Base-by-base conservation (phyloP, 1,140 invertebrate genomes). In the Maconellicoccus hirsutus region DNA sequence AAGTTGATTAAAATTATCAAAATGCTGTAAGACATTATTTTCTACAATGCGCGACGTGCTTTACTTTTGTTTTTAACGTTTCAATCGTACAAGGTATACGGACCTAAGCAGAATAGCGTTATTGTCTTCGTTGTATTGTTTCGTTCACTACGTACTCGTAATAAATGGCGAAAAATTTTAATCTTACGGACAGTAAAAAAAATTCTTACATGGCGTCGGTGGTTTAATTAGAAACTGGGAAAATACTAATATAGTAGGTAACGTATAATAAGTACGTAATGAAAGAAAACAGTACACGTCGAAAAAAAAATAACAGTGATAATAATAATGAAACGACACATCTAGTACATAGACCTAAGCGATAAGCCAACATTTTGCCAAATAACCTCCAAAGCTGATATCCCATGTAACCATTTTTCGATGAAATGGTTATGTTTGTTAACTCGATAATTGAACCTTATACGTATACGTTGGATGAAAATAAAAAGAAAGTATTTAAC, bases 371-470 rank as follows among this genome's bases (percentile, higher is more conserved):
- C 33, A 38, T 38, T 7, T 7, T 14, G 33, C 33, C 6, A 38
- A 6, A 14, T 38, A 38, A 7, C 33, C 6, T 38, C 33, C 33
- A 38, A 14, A 38, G 6, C 6, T 38, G 33, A 38, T 52, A 52
- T 19, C 16, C 42, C 42, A 19, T 19, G n/a, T 52, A 16, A 16
- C 42, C 16, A 52, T 52, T 8, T 52, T 52, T 52, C 42, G n/a
- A 52, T 52, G n/a, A 16, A 52, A 52, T 19, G 16, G 16, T 16
- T 16, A 52, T 16, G 42, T 52, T 52, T 52, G 42, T 52, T 8
- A 52, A 52, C 42, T 52, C 42, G 42, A 52, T 52, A 52, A 52
- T 52, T 52, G 42, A 52, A 52, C 42, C 42, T 52, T 52, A 52
- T 19, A 52, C 42, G 6, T 33, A 33, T 6, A 19, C 42, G 16